Conservation (phyloP, 1,140 invertebrate genomes). For the Zeugodacus cucurbitae region DNA sequence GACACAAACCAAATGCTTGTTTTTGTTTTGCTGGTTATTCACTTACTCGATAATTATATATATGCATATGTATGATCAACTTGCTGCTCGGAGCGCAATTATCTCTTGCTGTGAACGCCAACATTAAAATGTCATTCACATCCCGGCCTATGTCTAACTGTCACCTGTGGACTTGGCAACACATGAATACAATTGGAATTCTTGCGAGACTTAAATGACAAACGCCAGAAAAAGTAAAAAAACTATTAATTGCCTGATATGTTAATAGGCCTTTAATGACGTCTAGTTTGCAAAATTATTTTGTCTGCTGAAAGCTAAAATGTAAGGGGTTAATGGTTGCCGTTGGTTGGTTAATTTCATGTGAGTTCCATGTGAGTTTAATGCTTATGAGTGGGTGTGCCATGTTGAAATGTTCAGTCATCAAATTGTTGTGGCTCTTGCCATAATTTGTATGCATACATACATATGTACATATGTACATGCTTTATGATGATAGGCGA, state of each 20-base stretch:
- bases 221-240: not conserved
- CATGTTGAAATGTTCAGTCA: not conserved
- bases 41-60: constrained; percentile 59
- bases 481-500: not conserved
- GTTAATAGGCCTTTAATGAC: constrained; percentile 12
- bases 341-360: not conserved
- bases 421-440: not conserved
- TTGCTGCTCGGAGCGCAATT: not conserved
- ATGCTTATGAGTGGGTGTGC: not conserved
- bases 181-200: not conserved
- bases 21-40: not conserved
- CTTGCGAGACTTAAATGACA: not conserved
- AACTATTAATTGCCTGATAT: constrained; percentile 8
- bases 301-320: not conserved
- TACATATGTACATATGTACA: too few relatives aligned
- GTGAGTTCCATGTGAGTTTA: not conserved
- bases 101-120: not conserved
- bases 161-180: not conserved
- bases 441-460: not conserved
- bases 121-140: constrained; percentile 2
- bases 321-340: not conserved
- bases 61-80: not conserved
- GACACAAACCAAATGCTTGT: too few relatives aligned
- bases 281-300: constrained; percentile 15
- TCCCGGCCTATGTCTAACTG: not conserved